Percentiles rank a stretch among this genome's conserved stretches.
Evolutionary conservation across 2,888 invertebrate genomes (phyloP).

Genomic region (Microctonus hyperodae): DNA sequence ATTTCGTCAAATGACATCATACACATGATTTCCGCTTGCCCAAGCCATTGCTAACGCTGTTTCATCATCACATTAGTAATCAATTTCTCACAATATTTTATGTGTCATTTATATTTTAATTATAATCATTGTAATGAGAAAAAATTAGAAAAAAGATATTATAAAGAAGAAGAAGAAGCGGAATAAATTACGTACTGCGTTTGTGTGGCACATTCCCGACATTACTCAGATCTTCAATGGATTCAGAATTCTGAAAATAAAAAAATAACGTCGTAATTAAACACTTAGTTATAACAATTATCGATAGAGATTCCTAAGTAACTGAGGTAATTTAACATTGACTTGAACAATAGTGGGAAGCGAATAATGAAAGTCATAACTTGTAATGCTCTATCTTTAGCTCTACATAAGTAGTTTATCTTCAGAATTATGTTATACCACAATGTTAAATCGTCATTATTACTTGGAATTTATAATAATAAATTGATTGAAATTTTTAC

Average conservation of each 20-base stretch:
- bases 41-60: conserved; percentile 8
- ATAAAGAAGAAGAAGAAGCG: neutral
- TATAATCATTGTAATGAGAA: conserved; percentile 9
- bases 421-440: conserved; percentile 15
- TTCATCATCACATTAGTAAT: conserved; percentile 17
- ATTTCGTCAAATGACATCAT: conserved; percentile 42
- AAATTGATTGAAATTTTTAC: neutral
- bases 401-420: conserved; percentile 18
- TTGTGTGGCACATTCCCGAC: conserved; percentile 54
- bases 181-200: conserved; percentile 51
- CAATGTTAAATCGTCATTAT: conserved; percentile 20
- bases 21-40: conserved; percentile 27
- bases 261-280: conserved; percentile 32
- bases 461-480: conserved; percentile 6
- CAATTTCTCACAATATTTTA: neutral
- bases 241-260: conserved; percentile 63
- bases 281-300: conserved; percentile 35
- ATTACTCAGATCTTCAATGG: conserved; percentile 62
- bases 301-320: conserved; percentile 35
- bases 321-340: conserved; percentile 41
- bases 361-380: conserved; percentile 35
- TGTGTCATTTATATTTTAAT: conserved; percentile 7
- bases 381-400: neutral
- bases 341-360: conserved; percentile 41
- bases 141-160: conserved; percentile 16